Base-by-base conservation (phyloP, 1,140 invertebrate genomes). In the Pachypeltis micranthus region DNA sequence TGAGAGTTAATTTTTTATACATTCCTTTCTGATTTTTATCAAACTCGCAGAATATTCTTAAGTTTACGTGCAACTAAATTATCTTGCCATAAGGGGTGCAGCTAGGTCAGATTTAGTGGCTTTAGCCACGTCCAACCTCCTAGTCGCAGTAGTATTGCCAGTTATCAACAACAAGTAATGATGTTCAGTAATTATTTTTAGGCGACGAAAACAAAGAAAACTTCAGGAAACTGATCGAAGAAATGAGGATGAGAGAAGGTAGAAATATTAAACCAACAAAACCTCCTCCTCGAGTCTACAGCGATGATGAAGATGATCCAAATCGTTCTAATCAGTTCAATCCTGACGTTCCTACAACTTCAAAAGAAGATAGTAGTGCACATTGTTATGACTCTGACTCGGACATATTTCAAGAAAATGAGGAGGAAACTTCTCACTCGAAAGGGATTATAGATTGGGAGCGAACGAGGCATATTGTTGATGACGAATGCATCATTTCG, bases 141-240 rank as follows among this genome's bases (percentile, higher is more conserved):
- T n/a, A n/a, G n/a, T n/a, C n/a, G n/a, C n/a, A n/a, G n/a, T n/a
- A n/a, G n/a, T n/a, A n/a, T n/a, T n/a, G n/a, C n/a, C n/a, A n/a
- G n/a, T n/a, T n/a, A n/a, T 55, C 12, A 55, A 55, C 14, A 10
- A 55, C 7, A 55, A n/a, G 19, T 10, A 55, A 55, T 10, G 10
- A 55, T 12, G 51, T 23, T 14, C 51, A 55, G n/a, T n/a, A n/a
- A n/a, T n/a, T n/a, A n/a, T n/a, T n/a, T n/a, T 39, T 39, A 76
- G 75, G 73, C 63, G 63, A 71, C 65, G 44, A 63, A n/a, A 71
- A 76, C 58, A 74, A 74, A 66, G 66, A 67, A 16, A 74, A 69
- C 62, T 77, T 72, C 56, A 64, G 74, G 3, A 67, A 64, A 63
- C 67, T 77, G 60, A 75, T 77, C 16, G 63, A 71, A 44, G 60